Evolutionary conservation across 2,797 vertebrate species (phyloP), one percentile per base, ranked within the genome.

Genomic region (Antennarius maculatus): DNA sequence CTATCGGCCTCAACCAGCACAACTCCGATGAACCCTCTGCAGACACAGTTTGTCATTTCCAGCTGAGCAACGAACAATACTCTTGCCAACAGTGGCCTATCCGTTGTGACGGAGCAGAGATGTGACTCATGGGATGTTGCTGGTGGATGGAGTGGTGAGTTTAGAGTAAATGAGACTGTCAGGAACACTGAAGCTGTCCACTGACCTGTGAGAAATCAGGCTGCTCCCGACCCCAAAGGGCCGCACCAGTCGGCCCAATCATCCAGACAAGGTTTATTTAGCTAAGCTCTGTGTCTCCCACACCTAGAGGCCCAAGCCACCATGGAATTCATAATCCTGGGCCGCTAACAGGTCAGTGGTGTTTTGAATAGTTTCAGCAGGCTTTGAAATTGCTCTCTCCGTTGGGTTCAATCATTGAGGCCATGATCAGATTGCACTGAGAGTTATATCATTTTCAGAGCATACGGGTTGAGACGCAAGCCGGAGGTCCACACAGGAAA

Each of bases 241-340:
- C 73, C 10, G 76, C 79, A 82, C 79, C 83, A 85, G 66, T 69
- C 84, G 86, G 85, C 81, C 78, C 76, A 80, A 77, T 87, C 78
- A 69, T 67, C 82, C 83, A 88, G 87, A 89, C 88, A 70, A 77
- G 83, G 84, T 92, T 92, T 92, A 88, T 90, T 89, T 92, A 89
- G 86, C 79, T 90, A 89, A 89, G 88, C 90, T 81, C 67, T 2
- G 76, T 78, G 84, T 88, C 82, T 88, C 87, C 82, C 84, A 81
- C 82, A 86, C 82, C 87, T 69, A 71, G 70, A 81, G 72, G 81
- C 82, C 74, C 34, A 51, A 64, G 54, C 69, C 54, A 71, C 83
- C 68, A 67, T 87, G 85, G 83, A 88, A 92, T 88, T 91, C 83
- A 91, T 90, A 89, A 90, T 79, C 71, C 74, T 18, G 54, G 68